Percentiles rank a stretch among this genome's conserved stretches.
Conservation (phyloP, 1,140 invertebrate genomes). For the Pantala flavescens region DNA sequence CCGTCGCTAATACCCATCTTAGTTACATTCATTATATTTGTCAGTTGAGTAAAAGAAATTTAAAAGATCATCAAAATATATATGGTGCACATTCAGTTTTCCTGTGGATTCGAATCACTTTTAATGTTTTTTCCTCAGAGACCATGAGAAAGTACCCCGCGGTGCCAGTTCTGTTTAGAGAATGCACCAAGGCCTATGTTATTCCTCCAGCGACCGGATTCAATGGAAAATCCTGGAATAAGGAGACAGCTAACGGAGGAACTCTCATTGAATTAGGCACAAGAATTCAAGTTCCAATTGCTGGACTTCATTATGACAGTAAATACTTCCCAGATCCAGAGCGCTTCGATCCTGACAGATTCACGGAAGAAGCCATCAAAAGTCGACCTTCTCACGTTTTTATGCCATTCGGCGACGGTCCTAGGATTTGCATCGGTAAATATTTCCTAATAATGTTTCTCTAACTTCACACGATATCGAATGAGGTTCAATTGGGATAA, state of each 20-base stretch:
- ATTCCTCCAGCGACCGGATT: conserved; percentile 27
- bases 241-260: no score
- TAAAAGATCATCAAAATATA: no score
- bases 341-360: conserved; percentile 53
- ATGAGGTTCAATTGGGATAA: no score
- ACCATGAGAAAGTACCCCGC: conserved; percentile 49
- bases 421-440: conserved; percentile 49
- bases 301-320: conserved; percentile 40
- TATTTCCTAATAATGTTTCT: conserved; percentile 18
- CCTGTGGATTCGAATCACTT: no score
- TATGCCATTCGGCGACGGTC: conserved; percentile 53
- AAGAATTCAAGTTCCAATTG: conserved; percentile 38
- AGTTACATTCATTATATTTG: no score
- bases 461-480: no score
- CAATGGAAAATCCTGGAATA: no score
- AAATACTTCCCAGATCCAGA: conserved; percentile 49
- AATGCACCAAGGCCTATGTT: conserved; percentile 39
- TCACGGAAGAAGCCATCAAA: conserved; percentile 38
- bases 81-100: no score
- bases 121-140: conserved; percentile 32
- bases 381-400: conserved; percentile 35
- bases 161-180: conserved; percentile 38
- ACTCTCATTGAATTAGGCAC: conserved; percentile 35
- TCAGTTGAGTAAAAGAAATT: no score
- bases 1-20: no score